phyloP scores from a whole-genome alignment of 2,888 invertebrate species.

The Cataglyphis cursor region DNA sequence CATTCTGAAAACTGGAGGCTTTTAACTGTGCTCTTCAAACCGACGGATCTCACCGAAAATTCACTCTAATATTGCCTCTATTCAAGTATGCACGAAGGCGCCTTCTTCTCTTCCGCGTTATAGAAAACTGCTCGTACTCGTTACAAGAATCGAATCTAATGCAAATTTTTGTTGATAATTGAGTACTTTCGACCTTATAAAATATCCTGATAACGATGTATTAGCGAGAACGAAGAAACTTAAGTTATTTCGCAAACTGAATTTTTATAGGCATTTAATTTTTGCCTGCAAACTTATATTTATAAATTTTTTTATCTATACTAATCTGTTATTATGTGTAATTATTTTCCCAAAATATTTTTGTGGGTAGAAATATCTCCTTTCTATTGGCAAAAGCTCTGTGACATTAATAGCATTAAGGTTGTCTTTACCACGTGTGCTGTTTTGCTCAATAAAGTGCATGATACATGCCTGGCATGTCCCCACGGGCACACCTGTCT shows the following conservation, averaged over 20 bases:
- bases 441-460: constrained; percentile 41
- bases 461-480: constrained; percentile 16
- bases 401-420: constrained; percentile 28
- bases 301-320: background rate
- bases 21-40: constrained; percentile 60
- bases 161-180: background rate
- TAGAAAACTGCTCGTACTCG: background rate
- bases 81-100: constrained; percentile 53
- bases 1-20: constrained; percentile 61
- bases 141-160: background rate
- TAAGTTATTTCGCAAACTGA: background rate
- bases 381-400: background rate
- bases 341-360: background rate
- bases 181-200: background rate
- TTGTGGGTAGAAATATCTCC: too few species aligned
- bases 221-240: background rate
- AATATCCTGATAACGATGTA: background rate
- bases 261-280: background rate
- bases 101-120: constrained; percentile 27
- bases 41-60: constrained; percentile 60
- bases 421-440: constrained; percentile 8
- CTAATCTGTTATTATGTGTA: background rate
- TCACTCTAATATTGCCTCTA: constrained; percentile 64
- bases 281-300: background rate
- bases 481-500: constrained; percentile 23